Conservation (phyloP, 2,888 invertebrate genomes). For the Pollenia amentaria region DNA sequence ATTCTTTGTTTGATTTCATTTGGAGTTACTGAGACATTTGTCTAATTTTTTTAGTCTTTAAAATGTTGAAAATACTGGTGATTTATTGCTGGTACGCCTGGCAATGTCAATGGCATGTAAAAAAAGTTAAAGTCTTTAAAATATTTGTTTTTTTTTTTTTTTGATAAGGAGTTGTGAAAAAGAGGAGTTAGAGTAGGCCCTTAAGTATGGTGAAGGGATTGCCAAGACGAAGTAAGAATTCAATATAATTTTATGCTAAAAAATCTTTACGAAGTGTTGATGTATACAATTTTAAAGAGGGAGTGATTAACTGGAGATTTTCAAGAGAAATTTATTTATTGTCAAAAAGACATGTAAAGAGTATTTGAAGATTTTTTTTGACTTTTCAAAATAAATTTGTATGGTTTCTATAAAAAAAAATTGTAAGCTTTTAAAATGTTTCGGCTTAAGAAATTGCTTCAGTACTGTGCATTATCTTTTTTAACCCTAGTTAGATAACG, state of each 20-base stretch:
- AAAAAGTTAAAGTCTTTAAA: slow-evolving; percentile 16
- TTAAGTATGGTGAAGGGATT: not conserved
- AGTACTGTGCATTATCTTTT: too few species aligned
- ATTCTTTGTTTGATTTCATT: slow-evolving; percentile 1
- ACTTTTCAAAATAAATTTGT: too few species aligned
- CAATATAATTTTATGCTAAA: not conserved
- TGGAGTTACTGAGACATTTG: slow-evolving; percentile 8
- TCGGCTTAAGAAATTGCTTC: too few species aligned
- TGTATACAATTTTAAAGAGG: not conserved
- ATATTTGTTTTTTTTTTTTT: not conserved
- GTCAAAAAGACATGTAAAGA: too few species aligned
- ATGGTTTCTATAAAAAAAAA: too few species aligned
- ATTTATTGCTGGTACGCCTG: slow-evolving; percentile 16
- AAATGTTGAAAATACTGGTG: not conserved
- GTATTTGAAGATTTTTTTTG: too few species aligned
- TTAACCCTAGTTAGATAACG: too few species aligned
- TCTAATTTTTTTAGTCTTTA: slow-evolving; percentile 25
- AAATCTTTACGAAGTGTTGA: slow-evolving; percentile 13
- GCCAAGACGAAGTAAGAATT: not conserved
- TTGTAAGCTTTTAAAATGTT: too few species aligned
- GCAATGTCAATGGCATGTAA: slow-evolving; percentile 39
- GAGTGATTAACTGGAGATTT: too few species aligned
- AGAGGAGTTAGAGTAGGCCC: not conserved
- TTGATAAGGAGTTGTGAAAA: not conserved
- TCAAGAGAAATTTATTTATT: too few species aligned